These are phyloP conservation scores for Leucania comma DNA, from an alignment of 2,888 invertebrate genomes.

Conservation along the genomic window DNA sequence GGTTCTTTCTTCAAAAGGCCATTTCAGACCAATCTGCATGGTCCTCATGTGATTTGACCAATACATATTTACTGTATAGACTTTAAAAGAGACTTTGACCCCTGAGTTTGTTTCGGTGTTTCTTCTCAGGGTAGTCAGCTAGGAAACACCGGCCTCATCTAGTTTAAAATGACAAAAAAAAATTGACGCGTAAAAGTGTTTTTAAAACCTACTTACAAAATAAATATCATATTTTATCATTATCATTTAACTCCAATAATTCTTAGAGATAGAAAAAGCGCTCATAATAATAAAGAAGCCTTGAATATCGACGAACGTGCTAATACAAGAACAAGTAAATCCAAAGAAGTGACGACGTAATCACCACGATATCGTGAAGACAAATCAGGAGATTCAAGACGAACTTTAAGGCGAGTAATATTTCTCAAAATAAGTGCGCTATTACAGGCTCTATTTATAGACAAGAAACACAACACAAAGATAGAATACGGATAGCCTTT, in stretches of 20 bases:
- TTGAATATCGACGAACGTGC: neutral
- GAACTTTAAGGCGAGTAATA: constrained; percentile 27
- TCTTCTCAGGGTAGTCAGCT: too few relatives aligned
- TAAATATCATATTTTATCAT: too few relatives aligned
- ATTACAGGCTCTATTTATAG: constrained; percentile 44
- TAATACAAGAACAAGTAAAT: neutral
- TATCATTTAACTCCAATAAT: neutral
- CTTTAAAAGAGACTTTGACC: too few relatives aligned
- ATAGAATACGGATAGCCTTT: constrained; percentile 60
- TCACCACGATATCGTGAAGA: constrained; percentile 26
- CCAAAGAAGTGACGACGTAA: neutral
- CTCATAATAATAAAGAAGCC: neutral
- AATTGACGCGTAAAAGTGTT: too few relatives aligned
- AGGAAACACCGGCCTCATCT: too few relatives aligned
- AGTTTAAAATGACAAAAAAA: too few relatives aligned
- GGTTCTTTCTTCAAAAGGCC: too few relatives aligned
- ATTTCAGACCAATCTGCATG: too few relatives aligned
- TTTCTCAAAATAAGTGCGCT: constrained; percentile 44
- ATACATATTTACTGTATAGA: too few relatives aligned
- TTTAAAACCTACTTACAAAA: too few relatives aligned
- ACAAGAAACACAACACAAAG: constrained; percentile 43
- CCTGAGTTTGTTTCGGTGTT: too few relatives aligned
- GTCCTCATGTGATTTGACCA: too few relatives aligned
- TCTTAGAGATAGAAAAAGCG: neutral
- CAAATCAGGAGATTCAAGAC: constrained; percentile 3